Evolutionary conservation across 1,140 invertebrate species (phyloP), one percentile per base, ranked within the genome.

Genomic region (Drosophila kurseongensis): DNA sequence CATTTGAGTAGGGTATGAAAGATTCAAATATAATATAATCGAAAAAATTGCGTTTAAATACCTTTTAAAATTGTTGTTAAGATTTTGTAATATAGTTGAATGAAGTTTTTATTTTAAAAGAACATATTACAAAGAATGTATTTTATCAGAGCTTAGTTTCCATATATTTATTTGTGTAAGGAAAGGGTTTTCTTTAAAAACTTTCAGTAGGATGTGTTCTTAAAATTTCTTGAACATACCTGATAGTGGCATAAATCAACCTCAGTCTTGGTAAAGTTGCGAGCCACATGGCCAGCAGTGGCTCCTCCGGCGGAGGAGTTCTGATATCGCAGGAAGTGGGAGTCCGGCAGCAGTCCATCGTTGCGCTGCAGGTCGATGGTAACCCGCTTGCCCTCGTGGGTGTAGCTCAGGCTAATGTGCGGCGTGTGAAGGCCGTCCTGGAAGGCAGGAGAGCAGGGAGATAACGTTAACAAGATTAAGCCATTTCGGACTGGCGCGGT

Each of bases 351-450:
- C 29, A 97, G 94, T 81, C 96, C 95, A 78, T 95, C 95, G 92
- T 97, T 97, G 72, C 97, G 93, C 79, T 95, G 94, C 51, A 97
- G 93, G 92, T 97, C 96, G 78, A 97, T 93, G 56, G 95, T 91
- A 45, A 95, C 93, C 52, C 95, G 93, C 84, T 94, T 93, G 27
- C 94, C 95, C 78, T 96, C 94, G 40, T 96, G 91, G 73, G 94
- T 93, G 82, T 97, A 94, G 45, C 93, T 94, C 59, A 97, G 92
- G 63, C 94, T 95, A 83, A 97, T 92, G 84, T 96, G 94, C 62
- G 95, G 93, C 62, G 95, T 92, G 92, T 97, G 96, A 13, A 94
- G 92, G 58, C 94, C 95, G 74, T 94, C 94, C 96, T 97, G 93
- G 36, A 95, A 94, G 47, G 73, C 56, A 35, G n/a, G 29, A 90